Percentiles rank a stretch among this genome's conserved stretches.
These are phyloP conservation scores for Chymomyza amoena DNA, from an alignment of 2,888 invertebrate species.

Conservation along the genomic window DNA sequence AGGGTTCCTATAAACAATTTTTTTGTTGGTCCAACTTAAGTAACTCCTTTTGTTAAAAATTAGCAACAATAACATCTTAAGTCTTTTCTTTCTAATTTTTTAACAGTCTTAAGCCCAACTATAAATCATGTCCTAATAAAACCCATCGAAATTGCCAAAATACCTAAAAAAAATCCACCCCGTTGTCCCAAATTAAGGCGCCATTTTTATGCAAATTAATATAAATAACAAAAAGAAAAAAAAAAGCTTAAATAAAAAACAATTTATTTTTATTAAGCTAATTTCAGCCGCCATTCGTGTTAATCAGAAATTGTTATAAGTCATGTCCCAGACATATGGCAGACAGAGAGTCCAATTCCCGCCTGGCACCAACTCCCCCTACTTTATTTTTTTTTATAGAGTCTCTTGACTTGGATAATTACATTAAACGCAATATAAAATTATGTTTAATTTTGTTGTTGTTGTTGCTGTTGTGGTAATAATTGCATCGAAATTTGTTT, in stretches of 20 bases:
- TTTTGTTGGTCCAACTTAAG: no score
- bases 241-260: not conserved
- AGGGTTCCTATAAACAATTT: no score
- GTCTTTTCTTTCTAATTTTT: no score
- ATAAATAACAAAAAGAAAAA: not conserved
- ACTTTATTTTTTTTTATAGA: slow-evolving; percentile 5
- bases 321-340: slow-evolving; percentile 20
- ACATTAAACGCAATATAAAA: slow-evolving; percentile 21
- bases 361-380: not conserved
- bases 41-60: no score
- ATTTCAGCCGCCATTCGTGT: slow-evolving; percentile 37
- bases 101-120: no score
- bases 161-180: not conserved
- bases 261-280: slow-evolving; percentile 35
- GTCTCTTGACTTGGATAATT: slow-evolving; percentile 16
- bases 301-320: slow-evolving; percentile 37
- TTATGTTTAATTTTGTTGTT: slow-evolving; percentile 36
- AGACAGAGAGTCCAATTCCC: not conserved
- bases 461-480: slow-evolving; percentile 22
- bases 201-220: slow-evolving; percentile 22
- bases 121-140: not conserved
- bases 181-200: not conserved
- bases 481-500: slow-evolving; percentile 48
- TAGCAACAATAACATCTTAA: no score
- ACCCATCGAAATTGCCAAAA: not conserved